Base-by-base conservation (phyloP, 1,140 invertebrate genomes). In the Drusus annulatus region DNA sequence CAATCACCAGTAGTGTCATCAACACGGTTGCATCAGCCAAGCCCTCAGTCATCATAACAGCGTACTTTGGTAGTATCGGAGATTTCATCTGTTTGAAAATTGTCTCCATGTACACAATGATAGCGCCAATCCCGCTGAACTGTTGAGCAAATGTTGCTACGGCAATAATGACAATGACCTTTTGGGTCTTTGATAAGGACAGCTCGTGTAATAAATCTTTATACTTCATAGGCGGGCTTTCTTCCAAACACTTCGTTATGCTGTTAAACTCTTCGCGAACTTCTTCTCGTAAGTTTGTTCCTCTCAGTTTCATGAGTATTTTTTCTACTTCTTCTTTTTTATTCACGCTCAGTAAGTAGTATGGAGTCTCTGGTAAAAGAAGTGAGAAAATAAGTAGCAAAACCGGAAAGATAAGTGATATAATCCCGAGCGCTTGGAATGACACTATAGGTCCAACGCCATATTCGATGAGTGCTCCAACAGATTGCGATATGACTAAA, bases 401-500 rank as follows among this genome's bases (percentile, higher is more conserved):
- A 0, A 77, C 13, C 50, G 83, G 83, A 31, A 80, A 50, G 0
- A 80, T 58, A 15, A 80, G 76, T 15, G 80, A 80, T 17, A 84
- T 68, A 5, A 25, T 45, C 60, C 80, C 80, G 50, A 78, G 69
- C 13, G 50, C 45, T 60, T 79, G 62, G 13, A 84, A 79, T 1
- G 84, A 83, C 0, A 89, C 85, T 63, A 86, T 87, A 0, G 89
- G 89, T 3, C 92, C 92, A 16, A 80, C 15, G 0, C 45, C 54
- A 54, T 82, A 84, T 7, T 91, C 85, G 23, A 89, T 88, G 54
- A 93, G 90, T 31, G 91, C 90, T 3, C 91, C 88, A 16, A 93
- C 86, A 0, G 92, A 93, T 4, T 93, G 93, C 83, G 92, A 89
- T 1, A 92, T 88, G 25, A 93, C 91, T 13, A 91, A 90, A 4